These are phyloP conservation scores for Liparis tanakae DNA, from an alignment of 2,797 vertebrate genomes.

Conservation along the genomic window DNA sequence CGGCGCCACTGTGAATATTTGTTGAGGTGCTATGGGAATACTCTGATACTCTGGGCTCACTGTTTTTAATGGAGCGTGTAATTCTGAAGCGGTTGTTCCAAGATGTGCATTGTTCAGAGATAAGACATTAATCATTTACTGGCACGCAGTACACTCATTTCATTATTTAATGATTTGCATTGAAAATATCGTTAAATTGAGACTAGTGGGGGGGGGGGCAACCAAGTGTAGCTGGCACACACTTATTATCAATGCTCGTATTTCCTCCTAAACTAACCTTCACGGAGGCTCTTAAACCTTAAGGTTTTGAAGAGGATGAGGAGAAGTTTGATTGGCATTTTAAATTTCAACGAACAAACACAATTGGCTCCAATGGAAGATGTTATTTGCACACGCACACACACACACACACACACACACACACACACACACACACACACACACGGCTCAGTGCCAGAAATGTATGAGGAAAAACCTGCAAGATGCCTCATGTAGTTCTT, in stretches of 20 bases:
- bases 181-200: conserved; percentile 70
- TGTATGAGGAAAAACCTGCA: conserved; percentile 18
- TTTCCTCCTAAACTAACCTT: conserved; percentile 53
- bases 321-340: conserved; percentile 11
- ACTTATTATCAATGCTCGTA: conserved; percentile 50
- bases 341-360: background rate
- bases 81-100: conserved; percentile 63
- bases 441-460: conserved; percentile 5
- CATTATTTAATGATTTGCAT: conserved; percentile 75
- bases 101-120: conserved; percentile 61
- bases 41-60: conserved; percentile 12
- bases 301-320: background rate
- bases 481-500: conserved; percentile 28
- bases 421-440: too few relatives aligned
- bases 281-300: conserved; percentile 22
- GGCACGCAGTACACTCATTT: conserved; percentile 63
- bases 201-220: conserved; percentile 63
- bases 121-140: conserved; percentile 73
- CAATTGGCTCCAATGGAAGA: too few relatives aligned
- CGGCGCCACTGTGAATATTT: conserved; percentile 38
- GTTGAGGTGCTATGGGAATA: conserved; percentile 48
- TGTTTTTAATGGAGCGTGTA: conserved; percentile 62
- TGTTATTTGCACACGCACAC: background rate
- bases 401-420: background rate
- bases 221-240: conserved; percentile 47